Base-by-base conservation (phyloP, 53 echinoderm and acorn worm genomes). In the Echinometra lucunter region DNA sequence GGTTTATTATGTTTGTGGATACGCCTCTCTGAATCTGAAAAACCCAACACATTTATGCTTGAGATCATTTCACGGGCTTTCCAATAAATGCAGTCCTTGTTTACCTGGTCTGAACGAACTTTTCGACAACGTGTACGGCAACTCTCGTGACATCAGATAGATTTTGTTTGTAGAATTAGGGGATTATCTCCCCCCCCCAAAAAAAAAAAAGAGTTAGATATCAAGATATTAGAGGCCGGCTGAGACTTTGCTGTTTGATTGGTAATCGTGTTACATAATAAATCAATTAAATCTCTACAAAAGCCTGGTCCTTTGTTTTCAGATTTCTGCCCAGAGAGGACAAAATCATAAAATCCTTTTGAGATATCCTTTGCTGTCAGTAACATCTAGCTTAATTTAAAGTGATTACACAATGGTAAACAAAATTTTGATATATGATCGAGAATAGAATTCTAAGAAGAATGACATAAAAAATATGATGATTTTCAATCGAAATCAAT, bases 271-370 rank as follows among this genome's bases (percentile, higher is more conserved):
- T 85, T 85, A 85, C 85, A 49, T 85, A 85, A 85, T 37, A 49
- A 11, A 45, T 82, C 44, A 82, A 82, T 82, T 82, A 82, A 82
- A 82, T 44, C 45, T 10, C 49, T 49, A 25, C 13, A 47, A 10
- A 42, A 81, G 30, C 78, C 69, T 7, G 53, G 53, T 53, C 53
- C 53, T 53, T 53, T 2, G 53, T 53, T 4, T 53, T 53, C 1
- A 53, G 53, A 53, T 53, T 53, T 44, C 40, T 21, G 81, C 35
- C 34, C 74, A 81, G 19, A 81, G 81, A 81, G 81, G 81, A 81
- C 81, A 81, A 9, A 81, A 44, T 81, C 81, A 81, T 81, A 81
- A 81, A 53, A 81, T 32, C 66, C 13, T 72, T 72, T 4, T 25
- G 25, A 1, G 6, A 63, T 63, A 23, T 6, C 25, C 18, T 57